A percentile compares a stretch with the other conserved stretches of the same genome.
phyloP scores from a whole-genome alignment of 2,888 invertebrate genomes.

The Leucoptera coffeella region DNA sequence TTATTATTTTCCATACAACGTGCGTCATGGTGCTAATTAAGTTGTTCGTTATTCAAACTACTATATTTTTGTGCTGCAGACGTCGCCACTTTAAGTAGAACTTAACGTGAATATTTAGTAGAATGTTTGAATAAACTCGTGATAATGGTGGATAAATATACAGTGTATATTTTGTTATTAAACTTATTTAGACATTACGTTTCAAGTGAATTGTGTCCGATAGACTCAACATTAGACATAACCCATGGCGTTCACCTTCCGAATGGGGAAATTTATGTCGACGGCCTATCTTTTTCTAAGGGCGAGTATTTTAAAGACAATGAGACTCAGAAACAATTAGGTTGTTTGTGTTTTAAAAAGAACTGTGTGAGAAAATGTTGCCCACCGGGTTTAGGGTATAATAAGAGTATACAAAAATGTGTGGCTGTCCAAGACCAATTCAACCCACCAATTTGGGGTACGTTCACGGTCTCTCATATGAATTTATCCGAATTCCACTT shows the following conservation, averaged over 20 bases:
- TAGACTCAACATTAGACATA: constrained; percentile 14
- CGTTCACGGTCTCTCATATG: constrained; percentile 9
- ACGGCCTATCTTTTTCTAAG: constrained; percentile 12
- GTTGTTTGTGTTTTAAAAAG: constrained; percentile 16
- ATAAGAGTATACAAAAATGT: no score
- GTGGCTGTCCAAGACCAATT: constrained; percentile 13
- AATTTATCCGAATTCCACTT: constrained; percentile 15
- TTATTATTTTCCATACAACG: no score
- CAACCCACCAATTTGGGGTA: constrained; percentile 16
- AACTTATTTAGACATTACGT: no score
- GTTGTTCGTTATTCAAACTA: no score
- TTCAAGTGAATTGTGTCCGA: constrained; percentile 13
- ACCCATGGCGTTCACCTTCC: constrained; percentile 11
- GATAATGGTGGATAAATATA: no score
- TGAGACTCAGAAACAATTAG: constrained; percentile 10
- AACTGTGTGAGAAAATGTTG: constrained; percentile 24
- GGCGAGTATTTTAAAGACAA: constrained; percentile 15
- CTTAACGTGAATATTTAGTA: no score
- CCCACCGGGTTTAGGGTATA: no score
- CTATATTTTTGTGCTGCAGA: no score
- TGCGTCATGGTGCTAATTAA: no score
- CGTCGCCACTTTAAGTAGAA: no score
- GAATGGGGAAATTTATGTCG: constrained; percentile 10
- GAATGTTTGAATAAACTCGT: no score
- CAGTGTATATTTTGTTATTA: no score